Base-by-base conservation (phyloP, 2,888 invertebrate genomes). In the Peribatodes rhomboidaria region DNA sequence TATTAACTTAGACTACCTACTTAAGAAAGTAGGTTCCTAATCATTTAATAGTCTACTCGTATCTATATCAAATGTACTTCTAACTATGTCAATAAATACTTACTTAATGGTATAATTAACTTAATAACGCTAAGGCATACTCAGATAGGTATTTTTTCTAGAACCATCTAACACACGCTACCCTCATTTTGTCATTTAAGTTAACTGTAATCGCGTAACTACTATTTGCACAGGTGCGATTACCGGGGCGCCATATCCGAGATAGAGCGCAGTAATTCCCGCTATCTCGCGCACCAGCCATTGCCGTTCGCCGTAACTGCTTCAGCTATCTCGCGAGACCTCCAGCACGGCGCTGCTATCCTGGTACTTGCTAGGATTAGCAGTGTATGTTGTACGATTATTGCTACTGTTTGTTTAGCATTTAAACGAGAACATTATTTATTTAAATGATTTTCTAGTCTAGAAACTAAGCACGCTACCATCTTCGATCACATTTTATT, bases 251-350 rank as follows among this genome's bases (percentile, higher is more conserved):
- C 63, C 63, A 64, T 64, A 64, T 20, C 57, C 52, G 54, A 58
- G 63, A 62, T 46, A 63, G 65, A 39, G 55, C 52, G 67, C 55
- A 33, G 57, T 64, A 64, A 65, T 65, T 65, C 60, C 69, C 65
- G 61, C 67, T 69, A 70, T 68, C 68, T 66, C 60, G 49, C 37
- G 53, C 71, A 58, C 65, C 67, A 68, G 67, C 70, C 61, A 65
- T 68, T 68, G 59, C 64, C 71, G 64, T 60, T 59, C 44, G 64
- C 71, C 42, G 68, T 70, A 67, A 71, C 70, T 56, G 63, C 65
- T 65, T 49, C 63, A 56, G 58, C 69, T 67, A 71, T 69, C 71
- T 69, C 55, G 54, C 62, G 53, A 61, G 52, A 64, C 59, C 69
- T 68, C 71, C 61, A 62, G 57, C 67, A 39, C 57, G 50, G n/a